Conservation (phyloP, 2,113 vertebrate genomes). For the Seriola aureovittata region DNA sequence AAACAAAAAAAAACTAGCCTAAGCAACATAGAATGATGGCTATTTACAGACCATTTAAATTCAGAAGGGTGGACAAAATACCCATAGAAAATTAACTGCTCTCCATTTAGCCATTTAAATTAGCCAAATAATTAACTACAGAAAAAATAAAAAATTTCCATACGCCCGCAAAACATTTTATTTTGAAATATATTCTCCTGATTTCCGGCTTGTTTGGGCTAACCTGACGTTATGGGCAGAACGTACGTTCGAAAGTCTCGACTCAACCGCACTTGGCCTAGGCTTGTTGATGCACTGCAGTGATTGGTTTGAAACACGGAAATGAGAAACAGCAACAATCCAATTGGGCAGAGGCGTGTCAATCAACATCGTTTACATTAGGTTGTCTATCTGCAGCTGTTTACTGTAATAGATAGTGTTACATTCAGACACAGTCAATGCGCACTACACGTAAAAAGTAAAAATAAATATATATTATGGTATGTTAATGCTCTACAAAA, state of each 20-base stretch:
- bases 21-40: too few relatives aligned
- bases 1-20: too few relatives aligned
- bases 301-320: conserved; percentile 64
- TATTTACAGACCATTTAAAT: too few relatives aligned
- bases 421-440: background rate
- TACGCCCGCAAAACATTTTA: conserved; percentile 7
- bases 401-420: background rate
- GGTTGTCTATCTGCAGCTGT: background rate
- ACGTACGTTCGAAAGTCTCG: conserved; percentile 7
- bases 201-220: background rate
- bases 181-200: background rate
- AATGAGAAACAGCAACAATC: background rate
- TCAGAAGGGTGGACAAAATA: too few relatives aligned
- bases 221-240: background rate
- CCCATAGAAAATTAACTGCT: too few relatives aligned
- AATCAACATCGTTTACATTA: conserved; percentile 5
- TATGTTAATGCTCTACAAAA: too few relatives aligned
- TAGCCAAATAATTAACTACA: too few relatives aligned
- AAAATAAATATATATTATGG: background rate
- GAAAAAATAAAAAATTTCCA: too few relatives aligned
- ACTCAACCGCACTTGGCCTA: conserved; percentile 58
- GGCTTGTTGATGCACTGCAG: background rate
- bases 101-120: too few relatives aligned
- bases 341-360: conserved; percentile 52
- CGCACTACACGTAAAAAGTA: background rate